A percentile compares a stretch with the other conserved stretches of the same genome.
phyloP scores from a whole-genome alignment of 1,140 invertebrate genomes.

The Prorops nasuta region DNA sequence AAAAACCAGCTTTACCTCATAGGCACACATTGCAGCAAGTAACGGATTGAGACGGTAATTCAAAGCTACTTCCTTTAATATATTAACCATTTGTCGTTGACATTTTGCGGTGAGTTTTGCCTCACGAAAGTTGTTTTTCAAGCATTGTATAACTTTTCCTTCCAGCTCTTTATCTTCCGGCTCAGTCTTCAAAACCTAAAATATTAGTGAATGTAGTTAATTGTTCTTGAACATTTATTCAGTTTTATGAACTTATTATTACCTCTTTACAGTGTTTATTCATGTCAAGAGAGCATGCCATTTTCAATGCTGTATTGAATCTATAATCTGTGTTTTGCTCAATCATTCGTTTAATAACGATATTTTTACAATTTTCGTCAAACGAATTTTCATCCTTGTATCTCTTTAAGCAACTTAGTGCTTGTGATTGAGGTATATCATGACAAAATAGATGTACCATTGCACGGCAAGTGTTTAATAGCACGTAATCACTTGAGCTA shows the following conservation, averaged over 20 bases:
- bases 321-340: slow-evolving; percentile 91
- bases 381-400: slow-evolving; percentile 80
- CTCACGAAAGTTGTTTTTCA: slow-evolving; percentile 75
- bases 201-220: no score
- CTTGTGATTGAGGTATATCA: slow-evolving; percentile 65
- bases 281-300: slow-evolving; percentile 74
- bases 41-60: slow-evolving; percentile 86
- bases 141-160: slow-evolving; percentile 64
- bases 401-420: slow-evolving; percentile 73
- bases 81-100: slow-evolving; percentile 75
- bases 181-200: slow-evolving; percentile 41
- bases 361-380: slow-evolving; percentile 80
- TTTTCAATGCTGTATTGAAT: slow-evolving; percentile 84
- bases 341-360: slow-evolving; percentile 86
- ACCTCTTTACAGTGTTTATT: slow-evolving; percentile 64
- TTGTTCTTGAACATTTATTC: background rate
- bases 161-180: slow-evolving; percentile 53
- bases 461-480: slow-evolving; percentile 77
- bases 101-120: slow-evolving; percentile 73
- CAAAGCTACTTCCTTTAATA: slow-evolving; percentile 82
- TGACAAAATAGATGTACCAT: slow-evolving; percentile 83
- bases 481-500: slow-evolving; percentile 80
- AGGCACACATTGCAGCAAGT: slow-evolving; percentile 71
- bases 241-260: slow-evolving; percentile 3
- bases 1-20: slow-evolving; percentile 52